Conservation (phyloP, 2,113 vertebrate species). For the Cochlearius cochlearius region DNA sequence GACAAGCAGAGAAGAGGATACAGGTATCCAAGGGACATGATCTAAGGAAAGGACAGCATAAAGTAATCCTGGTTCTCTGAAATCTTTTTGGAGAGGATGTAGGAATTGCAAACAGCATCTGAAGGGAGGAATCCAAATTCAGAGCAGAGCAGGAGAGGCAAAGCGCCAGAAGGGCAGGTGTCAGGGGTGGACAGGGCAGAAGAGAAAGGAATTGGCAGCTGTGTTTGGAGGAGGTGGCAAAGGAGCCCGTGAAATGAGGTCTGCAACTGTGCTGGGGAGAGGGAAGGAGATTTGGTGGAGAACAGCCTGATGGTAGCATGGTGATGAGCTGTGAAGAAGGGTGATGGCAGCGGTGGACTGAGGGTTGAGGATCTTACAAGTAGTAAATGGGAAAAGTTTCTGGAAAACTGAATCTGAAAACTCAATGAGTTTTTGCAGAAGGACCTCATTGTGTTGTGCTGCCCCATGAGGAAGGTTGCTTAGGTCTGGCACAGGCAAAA, state of each 20-base stretch:
- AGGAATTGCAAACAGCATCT: neutral
- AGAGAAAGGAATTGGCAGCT: neutral
- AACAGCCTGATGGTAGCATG: neutral
- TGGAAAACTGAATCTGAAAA: neutral
- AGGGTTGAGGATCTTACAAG: neutral
- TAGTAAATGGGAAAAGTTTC: neutral
- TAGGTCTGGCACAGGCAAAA: neutral
- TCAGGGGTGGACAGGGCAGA: neutral
- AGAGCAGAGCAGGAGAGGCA: neutral
- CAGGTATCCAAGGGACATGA: neutral
- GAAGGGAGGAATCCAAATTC: neutral
- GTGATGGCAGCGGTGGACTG: neutral
- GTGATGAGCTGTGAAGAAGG: neutral
- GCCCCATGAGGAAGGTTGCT: neutral
- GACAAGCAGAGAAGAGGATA: neutral
- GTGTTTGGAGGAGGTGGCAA: neutral
- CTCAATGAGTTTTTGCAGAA: neutral
- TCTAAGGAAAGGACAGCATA: neutral
- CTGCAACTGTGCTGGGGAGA: neutral
- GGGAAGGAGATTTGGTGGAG: neutral
- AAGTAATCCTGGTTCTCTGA: neutral
- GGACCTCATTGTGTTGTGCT: accelerated
- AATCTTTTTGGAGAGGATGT: neutral
- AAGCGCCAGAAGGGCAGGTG: neutral
- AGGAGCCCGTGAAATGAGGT: neutral